Evolutionary conservation across 2,888 invertebrate genomes (phyloP).

Genomic region (Steinernema carpocapsae): DNA sequence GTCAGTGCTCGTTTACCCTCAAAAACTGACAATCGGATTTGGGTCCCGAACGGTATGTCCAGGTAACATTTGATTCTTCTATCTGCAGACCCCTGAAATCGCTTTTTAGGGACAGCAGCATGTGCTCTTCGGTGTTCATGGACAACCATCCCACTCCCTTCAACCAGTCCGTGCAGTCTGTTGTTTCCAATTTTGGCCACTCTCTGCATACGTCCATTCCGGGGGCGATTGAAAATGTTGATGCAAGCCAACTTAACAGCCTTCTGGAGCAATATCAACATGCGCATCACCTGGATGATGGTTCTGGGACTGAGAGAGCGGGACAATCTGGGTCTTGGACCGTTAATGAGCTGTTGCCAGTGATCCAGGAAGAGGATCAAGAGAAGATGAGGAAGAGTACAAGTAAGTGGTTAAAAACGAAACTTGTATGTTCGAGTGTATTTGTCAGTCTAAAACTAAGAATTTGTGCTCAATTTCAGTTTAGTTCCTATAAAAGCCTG

Average conservation of each 20-base stretch:
- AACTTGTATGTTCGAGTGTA: no score
- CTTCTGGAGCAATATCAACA: background rate
- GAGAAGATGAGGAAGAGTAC: background rate
- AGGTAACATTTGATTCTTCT: background rate
- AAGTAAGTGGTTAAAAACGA: background rate
- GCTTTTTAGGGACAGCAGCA: constrained; percentile 9
- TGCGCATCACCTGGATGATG: background rate
- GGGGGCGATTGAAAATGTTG: constrained; percentile 9
- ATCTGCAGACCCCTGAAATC: no score
- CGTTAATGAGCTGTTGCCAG: constrained; percentile 53
- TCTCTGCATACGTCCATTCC: constrained; percentile 6
- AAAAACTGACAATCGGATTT: background rate
- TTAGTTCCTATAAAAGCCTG: no score
- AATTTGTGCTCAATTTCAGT: no score
- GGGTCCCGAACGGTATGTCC: background rate
- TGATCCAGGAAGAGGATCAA: constrained; percentile 54
- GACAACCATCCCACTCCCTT: background rate
- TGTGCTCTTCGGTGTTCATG: constrained; percentile 19
- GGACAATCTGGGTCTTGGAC: constrained; percentile 38
- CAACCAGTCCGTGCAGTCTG: background rate
- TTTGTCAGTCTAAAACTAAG: no score
- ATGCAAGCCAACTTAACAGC: background rate
- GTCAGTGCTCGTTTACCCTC: constrained; percentile 1
- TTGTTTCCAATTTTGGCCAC: constrained; percentile 5
- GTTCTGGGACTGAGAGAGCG: background rate